Conservation (phyloP, 2,797 vertebrate genomes). For the Gastrophryne carolinensis region DNA sequence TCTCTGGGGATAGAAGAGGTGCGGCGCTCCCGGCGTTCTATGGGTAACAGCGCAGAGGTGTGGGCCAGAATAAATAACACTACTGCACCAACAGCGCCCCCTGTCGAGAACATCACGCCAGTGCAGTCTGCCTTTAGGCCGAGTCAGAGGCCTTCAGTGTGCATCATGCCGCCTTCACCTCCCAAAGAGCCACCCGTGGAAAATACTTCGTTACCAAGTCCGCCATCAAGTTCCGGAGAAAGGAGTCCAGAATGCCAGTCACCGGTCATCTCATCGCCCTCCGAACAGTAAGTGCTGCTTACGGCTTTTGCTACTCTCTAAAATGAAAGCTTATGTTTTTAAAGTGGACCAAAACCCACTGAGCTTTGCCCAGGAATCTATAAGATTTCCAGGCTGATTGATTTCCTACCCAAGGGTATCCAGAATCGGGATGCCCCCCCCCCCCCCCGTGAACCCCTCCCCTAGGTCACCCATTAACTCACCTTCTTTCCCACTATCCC, state of each 20-base stretch:
- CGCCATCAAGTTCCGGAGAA: not conserved
- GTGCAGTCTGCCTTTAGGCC: not conserved
- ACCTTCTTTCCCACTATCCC: no score
- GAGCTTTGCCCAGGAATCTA: no score
- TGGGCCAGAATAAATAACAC: slow-evolving; percentile 37
- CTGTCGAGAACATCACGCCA: not conserved
- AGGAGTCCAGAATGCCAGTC: not conserved
- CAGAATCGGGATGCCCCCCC: no score
- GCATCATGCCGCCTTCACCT: slow-evolving; percentile 32
- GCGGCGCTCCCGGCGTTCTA: slow-evolving; percentile 62
- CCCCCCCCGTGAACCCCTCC: no score
- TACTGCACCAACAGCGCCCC: slow-evolving; percentile 12
- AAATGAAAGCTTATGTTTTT: no score
- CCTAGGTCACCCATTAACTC: no score
- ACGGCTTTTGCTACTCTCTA: not conserved
- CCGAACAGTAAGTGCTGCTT: slow-evolving; percentile 20
- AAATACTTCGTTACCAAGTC: not conserved
- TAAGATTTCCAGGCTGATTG: no score
- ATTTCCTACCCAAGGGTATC: no score
- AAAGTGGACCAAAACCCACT: no score
- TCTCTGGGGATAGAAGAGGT: slow-evolving; percentile 63
- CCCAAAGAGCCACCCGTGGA: slow-evolving; percentile 8
- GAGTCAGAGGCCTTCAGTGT: not conserved
- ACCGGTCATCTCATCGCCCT: not conserved
- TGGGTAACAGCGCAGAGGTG: slow-evolving; percentile 58